Evolutionary conservation across 2,797 vertebrate genomes (phyloP).

Genomic region (Botia kubotai): DNA sequence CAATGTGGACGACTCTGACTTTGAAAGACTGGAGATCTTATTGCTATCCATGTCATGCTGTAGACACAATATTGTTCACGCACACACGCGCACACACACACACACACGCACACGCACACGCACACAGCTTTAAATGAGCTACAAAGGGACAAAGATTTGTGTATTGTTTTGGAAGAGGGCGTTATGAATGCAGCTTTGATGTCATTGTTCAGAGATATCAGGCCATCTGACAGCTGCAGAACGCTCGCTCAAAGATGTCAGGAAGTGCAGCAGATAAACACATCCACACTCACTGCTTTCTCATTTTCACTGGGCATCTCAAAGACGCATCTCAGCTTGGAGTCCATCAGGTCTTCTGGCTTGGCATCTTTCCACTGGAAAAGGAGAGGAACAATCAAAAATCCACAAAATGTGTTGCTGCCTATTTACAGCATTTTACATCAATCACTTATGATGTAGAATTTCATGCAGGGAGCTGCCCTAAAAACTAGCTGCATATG

Average conservation of each 20-base stretch:
- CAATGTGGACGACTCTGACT: slow-evolving; percentile 89
- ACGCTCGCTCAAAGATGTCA: background rate
- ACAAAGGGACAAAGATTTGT: background rate
- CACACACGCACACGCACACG: too few relatives aligned
- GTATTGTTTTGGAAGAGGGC: background rate
- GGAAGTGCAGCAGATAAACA: background rate
- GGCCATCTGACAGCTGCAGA: background rate
- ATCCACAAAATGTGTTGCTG: background rate
- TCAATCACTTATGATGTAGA: background rate
- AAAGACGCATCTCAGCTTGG: slow-evolving; percentile 98
- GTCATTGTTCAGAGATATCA: background rate
- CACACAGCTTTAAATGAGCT: background rate
- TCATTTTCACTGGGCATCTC: slow-evolving; percentile 95
- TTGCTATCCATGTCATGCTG: slow-evolving; percentile 96
- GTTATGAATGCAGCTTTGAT: background rate
- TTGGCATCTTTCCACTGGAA: slow-evolving; percentile 98
- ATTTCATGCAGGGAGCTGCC: background rate
- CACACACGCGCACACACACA: background rate
- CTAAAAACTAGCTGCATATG: background rate
- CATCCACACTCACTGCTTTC: slow-evolving; percentile 84
- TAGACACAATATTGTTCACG: slow-evolving; percentile 57
- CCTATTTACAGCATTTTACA: too few relatives aligned
- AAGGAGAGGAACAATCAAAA: slow-evolving; percentile 8
- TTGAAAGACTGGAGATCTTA: slow-evolving; percentile 92
- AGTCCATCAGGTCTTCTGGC: slow-evolving; percentile 98